Conservation (phyloP, 2,113 vertebrate species). For the Pitta sordida region DNA sequence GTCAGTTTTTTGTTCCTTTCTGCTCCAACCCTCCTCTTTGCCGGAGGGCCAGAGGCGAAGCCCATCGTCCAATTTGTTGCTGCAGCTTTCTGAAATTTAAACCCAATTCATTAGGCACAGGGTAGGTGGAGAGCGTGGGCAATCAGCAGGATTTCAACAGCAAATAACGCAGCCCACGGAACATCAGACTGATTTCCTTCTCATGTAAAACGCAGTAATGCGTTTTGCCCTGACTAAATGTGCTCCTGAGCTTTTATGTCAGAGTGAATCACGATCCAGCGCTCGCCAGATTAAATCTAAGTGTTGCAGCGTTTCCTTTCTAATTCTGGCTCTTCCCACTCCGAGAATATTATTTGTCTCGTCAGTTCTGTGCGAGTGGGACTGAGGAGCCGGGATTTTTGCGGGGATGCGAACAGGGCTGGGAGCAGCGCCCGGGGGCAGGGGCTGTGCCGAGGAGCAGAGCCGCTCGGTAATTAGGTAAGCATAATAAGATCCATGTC, state of each 20-base stretch:
- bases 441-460: fast-evolving
- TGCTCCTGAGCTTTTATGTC: conserved; percentile 54
- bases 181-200: conserved; percentile 38
- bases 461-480: conserved; percentile 2
- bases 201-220: background rate
- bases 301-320: conserved; percentile 25
- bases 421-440: background rate
- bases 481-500: conserved; percentile 62
- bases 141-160: conserved; percentile 46
- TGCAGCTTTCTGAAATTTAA: background rate
- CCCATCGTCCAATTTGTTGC: background rate
- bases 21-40: background rate
- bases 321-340: conserved; percentile 25
- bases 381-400: background rate
- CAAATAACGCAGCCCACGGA: conserved; percentile 39
- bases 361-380: background rate
- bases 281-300: conserved; percentile 37
- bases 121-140: background rate
- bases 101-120: background rate
- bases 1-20: background rate
- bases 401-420: background rate
- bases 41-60: background rate
- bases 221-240: background rate
- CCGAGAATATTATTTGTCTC: conserved; percentile 27
- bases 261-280: conserved; percentile 44